Conservation (phyloP, 2,888 invertebrate species). For the Aricia artaxerxes region DNA sequence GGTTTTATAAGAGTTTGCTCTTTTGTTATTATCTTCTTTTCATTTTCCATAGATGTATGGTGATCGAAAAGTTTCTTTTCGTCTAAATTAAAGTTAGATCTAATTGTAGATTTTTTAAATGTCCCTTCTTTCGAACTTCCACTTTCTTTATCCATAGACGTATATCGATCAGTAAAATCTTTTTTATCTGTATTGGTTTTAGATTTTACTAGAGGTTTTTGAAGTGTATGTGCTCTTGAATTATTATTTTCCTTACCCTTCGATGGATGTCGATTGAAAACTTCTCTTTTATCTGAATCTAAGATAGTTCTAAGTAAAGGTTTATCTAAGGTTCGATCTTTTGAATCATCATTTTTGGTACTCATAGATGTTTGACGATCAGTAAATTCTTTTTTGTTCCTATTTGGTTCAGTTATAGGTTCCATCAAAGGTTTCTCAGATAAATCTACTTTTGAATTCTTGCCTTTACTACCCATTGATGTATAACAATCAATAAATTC, state of each 20-base stretch:
- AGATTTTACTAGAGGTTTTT: neutral
- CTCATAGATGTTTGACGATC: neutral
- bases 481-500: neutral
- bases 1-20: neutral
- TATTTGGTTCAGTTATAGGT: neutral
- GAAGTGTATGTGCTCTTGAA: neutral
- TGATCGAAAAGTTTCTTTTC: neutral
- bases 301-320: neutral
- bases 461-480: neutral
- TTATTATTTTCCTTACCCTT: neutral
- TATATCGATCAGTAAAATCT: neutral
- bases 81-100: neutral
- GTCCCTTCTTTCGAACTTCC: neutral
- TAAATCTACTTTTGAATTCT: neutral
- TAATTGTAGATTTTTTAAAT: neutral
- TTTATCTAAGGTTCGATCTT: neutral
- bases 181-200: neutral
- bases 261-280: neutral
- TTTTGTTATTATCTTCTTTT: neutral
- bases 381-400: neutral
- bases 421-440: neutral
- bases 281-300: neutral
- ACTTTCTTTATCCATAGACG: neutral
- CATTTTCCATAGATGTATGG: neutral
- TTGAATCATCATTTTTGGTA: neutral